These are phyloP conservation scores for Jaculus jaculus DNA, from an alignment of 2,113 vertebrate species.

Conservation along the genomic window DNA sequence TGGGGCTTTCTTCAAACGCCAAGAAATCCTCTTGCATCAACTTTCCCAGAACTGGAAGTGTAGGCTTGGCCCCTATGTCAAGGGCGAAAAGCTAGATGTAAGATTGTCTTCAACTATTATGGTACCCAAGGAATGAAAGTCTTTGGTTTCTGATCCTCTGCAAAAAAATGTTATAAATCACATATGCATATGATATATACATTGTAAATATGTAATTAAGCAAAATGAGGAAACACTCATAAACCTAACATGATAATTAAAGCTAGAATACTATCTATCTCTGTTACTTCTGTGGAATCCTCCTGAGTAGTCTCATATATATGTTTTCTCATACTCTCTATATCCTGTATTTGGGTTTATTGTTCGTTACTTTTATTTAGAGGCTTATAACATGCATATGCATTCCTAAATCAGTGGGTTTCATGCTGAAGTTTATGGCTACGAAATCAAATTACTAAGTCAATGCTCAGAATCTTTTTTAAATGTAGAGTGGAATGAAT, in stretches of 20 bases:
- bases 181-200: not conserved
- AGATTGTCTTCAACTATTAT: not conserved
- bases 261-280: not conserved
- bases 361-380: not conserved
- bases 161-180: constrained; percentile 28
- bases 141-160: not conserved
- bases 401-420: not conserved
- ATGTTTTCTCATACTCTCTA: not conserved
- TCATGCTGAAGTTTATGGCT: not conserved
- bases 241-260: not conserved
- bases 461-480: not conserved
- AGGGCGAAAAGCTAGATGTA: not conserved
- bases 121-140: not conserved
- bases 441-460: constrained; percentile 26
- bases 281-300: not conserved
- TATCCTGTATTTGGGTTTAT: not conserved
- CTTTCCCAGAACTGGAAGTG: not conserved
- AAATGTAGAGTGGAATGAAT: not conserved
- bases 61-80: not conserved
- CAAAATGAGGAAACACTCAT: constrained; percentile 46
- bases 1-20: not conserved
- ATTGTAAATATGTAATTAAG: constrained; percentile 31
- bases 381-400: not conserved
- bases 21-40: no score
- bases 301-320: not conserved